Conservation (phyloP, 2,797 vertebrate species). For the Gallinago solitaria region DNA sequence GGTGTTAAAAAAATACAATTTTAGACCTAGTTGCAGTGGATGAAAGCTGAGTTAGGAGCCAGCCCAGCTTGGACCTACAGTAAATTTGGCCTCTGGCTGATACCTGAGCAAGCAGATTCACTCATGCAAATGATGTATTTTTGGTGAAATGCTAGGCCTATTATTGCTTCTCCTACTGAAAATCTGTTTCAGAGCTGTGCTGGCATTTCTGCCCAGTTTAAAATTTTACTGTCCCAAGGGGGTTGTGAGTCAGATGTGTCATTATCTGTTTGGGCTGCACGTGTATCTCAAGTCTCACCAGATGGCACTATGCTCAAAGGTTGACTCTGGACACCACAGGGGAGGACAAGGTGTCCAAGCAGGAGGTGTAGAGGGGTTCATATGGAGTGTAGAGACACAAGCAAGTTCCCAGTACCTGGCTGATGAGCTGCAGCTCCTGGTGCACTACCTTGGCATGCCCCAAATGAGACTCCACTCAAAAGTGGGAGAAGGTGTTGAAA, state of each 20-base stretch:
- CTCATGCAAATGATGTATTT: neutral
- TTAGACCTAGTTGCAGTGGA: neutral
- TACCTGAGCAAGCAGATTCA: neutral
- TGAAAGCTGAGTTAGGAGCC: neutral
- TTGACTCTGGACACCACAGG: neutral
- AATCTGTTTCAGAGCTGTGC: neutral
- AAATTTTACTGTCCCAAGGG: neutral
- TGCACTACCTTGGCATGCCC: neutral
- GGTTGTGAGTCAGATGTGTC: neutral
- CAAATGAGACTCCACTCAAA: neutral
- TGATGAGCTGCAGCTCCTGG: neutral
- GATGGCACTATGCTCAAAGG: constrained; percentile 18
- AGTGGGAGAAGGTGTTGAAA: neutral
- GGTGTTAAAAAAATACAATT: neutral
- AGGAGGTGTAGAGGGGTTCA: neutral
- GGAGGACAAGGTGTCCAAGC: neutral
- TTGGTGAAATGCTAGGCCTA: neutral
- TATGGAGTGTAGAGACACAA: neutral
- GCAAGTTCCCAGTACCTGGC: neutral
- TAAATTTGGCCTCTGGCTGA: neutral
- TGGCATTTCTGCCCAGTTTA: neutral
- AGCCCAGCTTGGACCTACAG: neutral
- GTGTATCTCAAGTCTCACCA: neutral
- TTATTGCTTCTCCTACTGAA: neutral
- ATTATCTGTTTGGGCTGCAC: neutral